Percentiles rank a stretch among this genome's conserved stretches.
These are phyloP conservation scores for Zapornia atra DNA, from an alignment of 2,113 vertebrate species.

Conservation along the genomic window DNA sequence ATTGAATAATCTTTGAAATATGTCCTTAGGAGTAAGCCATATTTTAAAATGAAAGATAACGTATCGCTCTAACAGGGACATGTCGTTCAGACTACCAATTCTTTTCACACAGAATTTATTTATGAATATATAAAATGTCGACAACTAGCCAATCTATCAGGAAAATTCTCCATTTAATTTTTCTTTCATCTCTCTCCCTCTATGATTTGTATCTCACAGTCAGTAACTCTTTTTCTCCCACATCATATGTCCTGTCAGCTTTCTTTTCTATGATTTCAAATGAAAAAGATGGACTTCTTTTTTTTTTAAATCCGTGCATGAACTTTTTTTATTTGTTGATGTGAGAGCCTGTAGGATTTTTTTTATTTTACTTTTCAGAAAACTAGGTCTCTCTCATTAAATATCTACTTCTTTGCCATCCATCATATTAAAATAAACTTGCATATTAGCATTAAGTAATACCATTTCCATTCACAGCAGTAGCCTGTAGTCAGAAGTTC, in stretches of 20 bases:
- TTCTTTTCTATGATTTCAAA: slow-evolving; percentile 31
- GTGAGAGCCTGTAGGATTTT: background rate
- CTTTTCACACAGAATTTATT: slow-evolving; percentile 35
- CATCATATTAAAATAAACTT: background rate
- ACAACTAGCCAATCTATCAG: background rate
- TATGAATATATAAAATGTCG: slow-evolving; percentile 3
- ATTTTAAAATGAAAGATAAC: background rate
- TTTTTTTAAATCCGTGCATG: background rate
- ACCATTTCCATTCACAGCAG: background rate
- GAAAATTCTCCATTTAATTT: slow-evolving; percentile 39
- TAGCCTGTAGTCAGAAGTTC: background rate
- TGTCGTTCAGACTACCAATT: slow-evolving; percentile 1
- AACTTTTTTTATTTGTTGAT: background rate
- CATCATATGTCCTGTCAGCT: background rate
- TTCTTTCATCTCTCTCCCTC: slow-evolving; percentile 6
- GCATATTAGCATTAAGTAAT: background rate
- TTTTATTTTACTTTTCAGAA: background rate
- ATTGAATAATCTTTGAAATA: background rate
- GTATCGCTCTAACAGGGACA: background rate
- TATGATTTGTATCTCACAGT: slow-evolving; percentile 18
- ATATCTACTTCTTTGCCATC: background rate
- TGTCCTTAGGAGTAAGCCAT: background rate
- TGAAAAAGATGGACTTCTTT: background rate
- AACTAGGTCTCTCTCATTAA: background rate
- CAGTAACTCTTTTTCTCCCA: slow-evolving; percentile 26